phyloP scores from a whole-genome alignment of 2,888 invertebrate species.

The Allolobophora icterica region DNA sequence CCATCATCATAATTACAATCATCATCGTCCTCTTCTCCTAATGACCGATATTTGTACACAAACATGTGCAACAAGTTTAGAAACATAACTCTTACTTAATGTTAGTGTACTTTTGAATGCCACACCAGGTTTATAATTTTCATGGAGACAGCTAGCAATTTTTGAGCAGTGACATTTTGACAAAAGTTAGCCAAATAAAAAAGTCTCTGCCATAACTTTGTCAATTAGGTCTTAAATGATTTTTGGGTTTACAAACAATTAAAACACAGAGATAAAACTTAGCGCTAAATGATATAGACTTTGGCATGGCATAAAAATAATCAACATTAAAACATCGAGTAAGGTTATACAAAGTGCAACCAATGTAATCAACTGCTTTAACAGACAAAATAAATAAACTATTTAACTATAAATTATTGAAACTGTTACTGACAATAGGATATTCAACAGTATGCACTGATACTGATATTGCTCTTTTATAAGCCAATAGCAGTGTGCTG shows the following conservation, averaged over 20 bases:
- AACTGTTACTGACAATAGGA: conserved; percentile 1
- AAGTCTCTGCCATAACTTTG: not conserved
- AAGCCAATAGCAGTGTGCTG: not conserved
- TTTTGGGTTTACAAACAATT: not conserved
- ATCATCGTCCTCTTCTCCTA: not conserved
- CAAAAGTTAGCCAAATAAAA: not conserved
- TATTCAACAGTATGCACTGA: not conserved
- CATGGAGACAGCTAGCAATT: not conserved
- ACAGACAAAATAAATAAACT: not conserved
- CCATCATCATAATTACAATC: conserved; percentile 26
- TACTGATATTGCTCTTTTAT: not conserved
- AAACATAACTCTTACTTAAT: not conserved
- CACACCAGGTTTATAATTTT: not conserved
- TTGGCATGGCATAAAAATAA: not conserved
- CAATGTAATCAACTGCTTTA: not conserved
- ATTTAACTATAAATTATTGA: not conserved
- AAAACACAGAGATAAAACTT: not conserved
- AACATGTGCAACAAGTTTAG: conserved; percentile 1
- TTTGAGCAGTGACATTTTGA: not conserved
- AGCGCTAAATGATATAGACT: not conserved
- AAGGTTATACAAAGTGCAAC: not conserved
- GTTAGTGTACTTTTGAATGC: not conserved
- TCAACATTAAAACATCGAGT: not conserved
- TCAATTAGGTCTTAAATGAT: not conserved
- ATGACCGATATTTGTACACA: not conserved